These are phyloP conservation scores for Numida meleagris DNA, from an alignment of 2,113 vertebrate genomes.

Conservation along the genomic window DNA sequence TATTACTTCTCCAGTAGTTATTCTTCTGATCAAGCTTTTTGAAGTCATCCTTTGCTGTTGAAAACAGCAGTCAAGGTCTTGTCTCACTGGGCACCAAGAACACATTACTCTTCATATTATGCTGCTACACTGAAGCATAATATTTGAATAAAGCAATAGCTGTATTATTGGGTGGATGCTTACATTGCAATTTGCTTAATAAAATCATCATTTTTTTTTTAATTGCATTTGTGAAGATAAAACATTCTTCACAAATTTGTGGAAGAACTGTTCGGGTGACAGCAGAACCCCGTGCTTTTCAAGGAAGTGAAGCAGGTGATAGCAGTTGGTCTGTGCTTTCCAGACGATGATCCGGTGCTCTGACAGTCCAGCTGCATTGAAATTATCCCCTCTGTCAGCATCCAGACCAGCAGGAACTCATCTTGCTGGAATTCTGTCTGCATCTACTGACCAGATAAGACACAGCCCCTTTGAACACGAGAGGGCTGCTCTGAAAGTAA, in stretches of 20 bases:
- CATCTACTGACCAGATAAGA: neutral
- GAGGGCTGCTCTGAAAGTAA: neutral
- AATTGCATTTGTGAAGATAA: neutral
- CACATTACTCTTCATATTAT: neutral
- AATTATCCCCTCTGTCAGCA: neutral
- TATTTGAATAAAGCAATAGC: neutral
- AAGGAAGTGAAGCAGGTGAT: neutral
- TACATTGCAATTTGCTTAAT: neutral
- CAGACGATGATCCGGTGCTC: neutral
- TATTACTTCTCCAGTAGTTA: neutral
- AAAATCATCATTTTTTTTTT: neutral
- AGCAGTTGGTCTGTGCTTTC: no score
- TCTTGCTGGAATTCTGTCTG: slow-evolving; percentile 14
- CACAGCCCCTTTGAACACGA: neutral
- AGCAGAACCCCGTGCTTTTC: neutral
- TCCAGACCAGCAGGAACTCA: neutral
- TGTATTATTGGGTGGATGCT: neutral
- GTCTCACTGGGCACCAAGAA: neutral
- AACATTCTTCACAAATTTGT: neutral
- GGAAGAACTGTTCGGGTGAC: neutral
- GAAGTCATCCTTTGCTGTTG: neutral
- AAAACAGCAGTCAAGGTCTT: neutral
- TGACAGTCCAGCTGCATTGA: neutral
- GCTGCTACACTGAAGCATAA: neutral
- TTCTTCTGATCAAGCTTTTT: neutral